Percentiles rank a stretch among this genome's conserved stretches.
Evolutionary conservation across 2,113 vertebrate genomes (phyloP).

Genomic region (Corapipo altera): DNA sequence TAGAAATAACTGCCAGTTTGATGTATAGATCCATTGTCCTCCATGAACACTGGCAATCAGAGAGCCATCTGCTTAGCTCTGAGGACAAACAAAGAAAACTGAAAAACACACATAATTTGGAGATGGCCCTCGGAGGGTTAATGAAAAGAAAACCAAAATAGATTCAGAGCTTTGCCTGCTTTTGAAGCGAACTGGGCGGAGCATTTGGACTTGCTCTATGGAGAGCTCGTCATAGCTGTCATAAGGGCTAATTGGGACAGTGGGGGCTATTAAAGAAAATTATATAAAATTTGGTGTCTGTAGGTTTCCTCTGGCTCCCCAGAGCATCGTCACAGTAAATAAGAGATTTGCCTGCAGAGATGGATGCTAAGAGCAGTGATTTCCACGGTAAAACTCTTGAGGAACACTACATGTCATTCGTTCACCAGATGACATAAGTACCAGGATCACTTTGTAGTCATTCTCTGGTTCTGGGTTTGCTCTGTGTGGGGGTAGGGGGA

Average conservation of each 20-base stretch:
- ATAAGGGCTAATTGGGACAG: not conserved
- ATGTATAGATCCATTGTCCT: not conserved
- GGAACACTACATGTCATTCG: accelerated
- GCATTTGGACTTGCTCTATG: not conserved
- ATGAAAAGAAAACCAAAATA: not conserved
- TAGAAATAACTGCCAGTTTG: not conserved
- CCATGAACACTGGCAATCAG: not conserved
- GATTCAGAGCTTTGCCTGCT: not conserved
- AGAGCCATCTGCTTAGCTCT: not conserved
- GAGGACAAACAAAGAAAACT: not conserved
- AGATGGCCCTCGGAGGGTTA: not conserved
- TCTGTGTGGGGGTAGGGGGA: not conserved
- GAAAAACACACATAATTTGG: not conserved
- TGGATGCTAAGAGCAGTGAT: not conserved
- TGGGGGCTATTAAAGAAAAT: not conserved
- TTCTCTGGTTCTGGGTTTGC: not conserved
- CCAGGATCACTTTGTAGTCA: not conserved
- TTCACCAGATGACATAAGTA: not conserved
- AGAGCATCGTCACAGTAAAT: not conserved
- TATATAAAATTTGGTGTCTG: not conserved
- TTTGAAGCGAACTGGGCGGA: not conserved
- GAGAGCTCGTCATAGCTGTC: not conserved
- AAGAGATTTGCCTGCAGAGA: not conserved
- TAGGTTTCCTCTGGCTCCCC: not conserved
- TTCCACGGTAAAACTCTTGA: not conserved